A percentile compares a stretch with the other conserved stretches of the same genome.
These are phyloP conservation scores for Siphamia tubifer DNA, from an alignment of 2,113 vertebrate genomes.

Conservation along the genomic window DNA sequence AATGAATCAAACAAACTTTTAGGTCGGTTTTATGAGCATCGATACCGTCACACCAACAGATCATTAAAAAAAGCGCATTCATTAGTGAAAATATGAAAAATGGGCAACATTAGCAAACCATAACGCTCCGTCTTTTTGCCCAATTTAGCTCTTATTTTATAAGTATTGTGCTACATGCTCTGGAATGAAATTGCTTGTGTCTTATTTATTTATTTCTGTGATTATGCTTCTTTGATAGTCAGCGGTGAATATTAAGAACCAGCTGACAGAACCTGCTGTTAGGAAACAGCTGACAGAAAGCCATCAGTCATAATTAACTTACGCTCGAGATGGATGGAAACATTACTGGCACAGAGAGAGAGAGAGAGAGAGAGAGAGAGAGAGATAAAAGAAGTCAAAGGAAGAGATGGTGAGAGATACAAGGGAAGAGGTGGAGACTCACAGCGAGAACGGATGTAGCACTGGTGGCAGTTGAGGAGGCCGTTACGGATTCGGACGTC, in stretches of 20 bases:
- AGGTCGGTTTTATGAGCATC: background rate
- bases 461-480: conserved; percentile 95
- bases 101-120: conserved; percentile 12
- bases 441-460: conserved; percentile 95
- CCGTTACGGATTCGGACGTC: conserved; percentile 96
- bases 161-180: background rate
- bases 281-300: background rate
- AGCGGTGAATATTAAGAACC: background rate
- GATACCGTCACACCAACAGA: background rate
- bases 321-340: background rate
- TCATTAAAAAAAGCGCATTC: conserved; percentile 13
- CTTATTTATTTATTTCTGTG: background rate
- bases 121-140: background rate
- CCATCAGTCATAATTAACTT: background rate
- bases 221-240: background rate
- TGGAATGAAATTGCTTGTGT: too few species aligned
- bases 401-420: background rate
- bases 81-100: conserved; percentile 12
- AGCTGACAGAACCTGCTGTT: background rate
- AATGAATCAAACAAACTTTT: conserved; percentile 33
- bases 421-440: conserved; percentile 65
- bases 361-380: background rate
- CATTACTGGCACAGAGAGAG: background rate
- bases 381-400: background rate
- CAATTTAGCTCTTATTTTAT: background rate